These are phyloP conservation scores for Choristoneura rosaceana DNA, from an alignment of 2,888 invertebrate genomes.

Conservation along the genomic window DNA sequence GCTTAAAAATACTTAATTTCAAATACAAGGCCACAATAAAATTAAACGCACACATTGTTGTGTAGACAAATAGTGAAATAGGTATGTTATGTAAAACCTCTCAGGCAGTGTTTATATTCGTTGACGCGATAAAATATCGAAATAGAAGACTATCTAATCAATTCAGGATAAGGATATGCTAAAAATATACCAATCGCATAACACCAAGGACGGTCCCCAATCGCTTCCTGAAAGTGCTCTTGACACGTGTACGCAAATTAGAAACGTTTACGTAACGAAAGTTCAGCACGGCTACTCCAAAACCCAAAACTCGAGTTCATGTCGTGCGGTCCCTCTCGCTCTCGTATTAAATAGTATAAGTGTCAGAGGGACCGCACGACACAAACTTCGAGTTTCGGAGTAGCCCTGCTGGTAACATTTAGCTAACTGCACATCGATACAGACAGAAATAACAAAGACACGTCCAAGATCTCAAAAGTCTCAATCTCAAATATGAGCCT, in stretches of 20 bases:
- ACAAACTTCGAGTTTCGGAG: too few relatives aligned
- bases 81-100: slow-evolving; percentile 6
- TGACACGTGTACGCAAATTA: neutral
- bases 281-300: too few relatives aligned
- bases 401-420: too few relatives aligned
- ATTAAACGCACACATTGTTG: neutral
- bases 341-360: too few relatives aligned
- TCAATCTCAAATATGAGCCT: too few relatives aligned
- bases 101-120: slow-evolving; percentile 2
- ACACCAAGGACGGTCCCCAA: neutral
- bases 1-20: neutral
- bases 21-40: neutral
- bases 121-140: slow-evolving; percentile 23
- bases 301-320: too few relatives aligned
- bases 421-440: neutral
- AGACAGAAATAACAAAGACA: neutral
- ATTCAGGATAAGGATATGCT: slow-evolving; percentile 19
- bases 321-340: too few relatives aligned
- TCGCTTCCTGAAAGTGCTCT: slow-evolving; percentile 1
- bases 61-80: neutral
- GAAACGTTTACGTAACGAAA: neutral
- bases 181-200: slow-evolving; percentile 31
- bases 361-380: too few relatives aligned
- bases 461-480: neutral
- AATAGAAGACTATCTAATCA: slow-evolving; percentile 37